Percentiles rank a stretch among this genome's conserved stretches.
These are phyloP conservation scores for Cyrtorhinus lividipennis DNA, from an alignment of 1,140 invertebrate species.

Conservation along the genomic window DNA sequence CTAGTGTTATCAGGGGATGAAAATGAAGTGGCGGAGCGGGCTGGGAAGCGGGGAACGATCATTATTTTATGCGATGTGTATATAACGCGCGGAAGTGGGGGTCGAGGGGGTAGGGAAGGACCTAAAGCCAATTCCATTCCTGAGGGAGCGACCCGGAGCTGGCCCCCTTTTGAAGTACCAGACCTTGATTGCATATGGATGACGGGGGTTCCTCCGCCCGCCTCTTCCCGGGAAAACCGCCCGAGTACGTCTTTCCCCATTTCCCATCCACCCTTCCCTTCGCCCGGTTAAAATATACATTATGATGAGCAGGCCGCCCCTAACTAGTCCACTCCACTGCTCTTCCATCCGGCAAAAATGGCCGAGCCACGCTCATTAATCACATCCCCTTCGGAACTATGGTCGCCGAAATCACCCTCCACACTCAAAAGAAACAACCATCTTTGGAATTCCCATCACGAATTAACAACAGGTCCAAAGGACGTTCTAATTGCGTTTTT, in stretches of 20 bases:
- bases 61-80: constrained; percentile 26
- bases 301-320: constrained; percentile 21
- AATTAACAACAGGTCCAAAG: no score
- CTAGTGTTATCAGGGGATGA: no score
- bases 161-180: constrained; percentile 21
- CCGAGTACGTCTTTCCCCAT: not conserved
- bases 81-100: constrained; percentile 20
- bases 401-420: no score
- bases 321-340: not conserved
- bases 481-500: no score
- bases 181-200: constrained; percentile 25
- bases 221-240: constrained; percentile 5
- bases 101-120: not conserved
- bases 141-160: not conserved
- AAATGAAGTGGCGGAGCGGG: no score
- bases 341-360: constrained; percentile 7
- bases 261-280: not conserved
- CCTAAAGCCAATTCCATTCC: constrained; percentile 24
- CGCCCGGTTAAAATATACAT: constrained; percentile 24
- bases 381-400: no score
- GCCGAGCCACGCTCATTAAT: not conserved
- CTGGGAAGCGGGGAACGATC: constrained; percentile 24
- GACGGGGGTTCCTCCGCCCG: not conserved
- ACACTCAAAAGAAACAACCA: no score
- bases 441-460: no score